Evolutionary conservation across 2,113 vertebrate species (phyloP).

Genomic region (Stegastes partitus): DNA sequence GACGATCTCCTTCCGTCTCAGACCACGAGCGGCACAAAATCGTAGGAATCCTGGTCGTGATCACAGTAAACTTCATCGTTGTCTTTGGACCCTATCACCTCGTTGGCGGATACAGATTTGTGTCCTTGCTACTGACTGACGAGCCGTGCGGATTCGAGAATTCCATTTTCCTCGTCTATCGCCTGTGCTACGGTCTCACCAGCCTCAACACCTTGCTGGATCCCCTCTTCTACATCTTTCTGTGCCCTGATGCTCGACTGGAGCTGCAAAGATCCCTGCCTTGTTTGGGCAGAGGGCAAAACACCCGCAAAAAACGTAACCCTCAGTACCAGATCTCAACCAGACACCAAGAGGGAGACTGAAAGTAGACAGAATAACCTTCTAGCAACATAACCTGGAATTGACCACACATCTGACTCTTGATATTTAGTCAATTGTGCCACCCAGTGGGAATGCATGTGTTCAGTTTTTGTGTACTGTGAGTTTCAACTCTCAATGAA

Average conservation of each 20-base stretch:
- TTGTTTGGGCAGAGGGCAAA: slow-evolving; percentile 64
- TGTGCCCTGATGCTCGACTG: slow-evolving; percentile 81
- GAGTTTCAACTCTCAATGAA: not conserved
- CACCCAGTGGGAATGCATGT: slow-evolving; percentile 51
- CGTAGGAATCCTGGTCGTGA: slow-evolving; percentile 82
- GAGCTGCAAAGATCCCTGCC: slow-evolving; percentile 81
- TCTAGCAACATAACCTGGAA: slow-evolving; percentile 24
- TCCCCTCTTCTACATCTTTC: slow-evolving; percentile 87
- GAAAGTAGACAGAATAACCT: slow-evolving; percentile 44
- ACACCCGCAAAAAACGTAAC: slow-evolving; percentile 37
- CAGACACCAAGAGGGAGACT: slow-evolving; percentile 16
- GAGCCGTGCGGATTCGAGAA: slow-evolving; percentile 79
- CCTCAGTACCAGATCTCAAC: slow-evolving; percentile 35
- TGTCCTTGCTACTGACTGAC: slow-evolving; percentile 77
- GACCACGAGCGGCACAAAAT: slow-evolving; percentile 82
- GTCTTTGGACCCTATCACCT: slow-evolving; percentile 87
- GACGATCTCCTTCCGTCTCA: slow-evolving; percentile 81
- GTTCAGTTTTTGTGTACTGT: not conserved
- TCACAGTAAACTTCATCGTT: slow-evolving; percentile 85
- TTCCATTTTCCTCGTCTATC: slow-evolving; percentile 82
- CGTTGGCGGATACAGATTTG: slow-evolving; percentile 83
- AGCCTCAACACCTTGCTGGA: slow-evolving; percentile 87
- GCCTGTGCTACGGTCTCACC: slow-evolving; percentile 85
- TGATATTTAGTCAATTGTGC: slow-evolving; percentile 20
- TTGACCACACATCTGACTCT: not conserved